Percentiles rank a stretch among this genome's conserved stretches.
Conservation (phyloP, 2,888 invertebrate species). For the Cosmia trapezina region DNA sequence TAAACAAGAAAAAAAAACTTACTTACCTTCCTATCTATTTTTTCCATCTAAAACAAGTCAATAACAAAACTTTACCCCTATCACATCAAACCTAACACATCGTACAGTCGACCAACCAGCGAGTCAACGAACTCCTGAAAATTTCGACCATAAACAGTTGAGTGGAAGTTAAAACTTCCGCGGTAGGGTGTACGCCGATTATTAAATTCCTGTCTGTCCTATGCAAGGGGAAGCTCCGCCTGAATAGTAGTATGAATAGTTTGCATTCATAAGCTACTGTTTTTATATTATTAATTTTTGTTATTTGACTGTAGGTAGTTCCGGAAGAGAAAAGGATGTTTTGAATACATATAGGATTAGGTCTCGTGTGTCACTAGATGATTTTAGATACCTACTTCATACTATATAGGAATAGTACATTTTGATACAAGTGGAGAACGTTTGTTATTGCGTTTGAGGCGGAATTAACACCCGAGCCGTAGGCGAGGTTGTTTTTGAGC, state of each 20-base stretch:
- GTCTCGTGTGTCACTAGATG: not conserved
- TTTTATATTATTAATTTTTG: conserved; percentile 1
- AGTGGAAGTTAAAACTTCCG: conserved; percentile 45
- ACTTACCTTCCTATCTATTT: accelerated
- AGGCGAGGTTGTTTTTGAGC: too few species aligned
- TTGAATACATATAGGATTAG: not conserved
- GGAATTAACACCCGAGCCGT: too few species aligned
- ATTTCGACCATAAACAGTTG: conserved; percentile 47
- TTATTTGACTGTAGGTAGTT: not conserved
- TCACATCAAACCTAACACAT: not conserved
- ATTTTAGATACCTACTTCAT: not conserved
- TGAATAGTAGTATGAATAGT: conserved; percentile 37
- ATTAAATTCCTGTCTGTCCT: conserved; percentile 53
- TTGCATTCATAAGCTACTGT: conserved; percentile 25
- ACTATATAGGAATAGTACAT: too few species aligned
- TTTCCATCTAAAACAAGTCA: not conserved
- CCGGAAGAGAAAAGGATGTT: not conserved
- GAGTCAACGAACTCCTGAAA: conserved; percentile 52
- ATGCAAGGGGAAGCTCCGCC: conserved; percentile 10
- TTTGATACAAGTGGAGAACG: too few species aligned
- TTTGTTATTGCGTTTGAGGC: too few species aligned
- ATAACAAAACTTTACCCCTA: not conserved
- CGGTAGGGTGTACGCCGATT: conserved; percentile 38
- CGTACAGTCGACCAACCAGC: conserved; percentile 26
- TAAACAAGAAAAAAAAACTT: not conserved